Conservation (phyloP, 1,140 invertebrate genomes). For the Caenorhabditis inopinata region DNA sequence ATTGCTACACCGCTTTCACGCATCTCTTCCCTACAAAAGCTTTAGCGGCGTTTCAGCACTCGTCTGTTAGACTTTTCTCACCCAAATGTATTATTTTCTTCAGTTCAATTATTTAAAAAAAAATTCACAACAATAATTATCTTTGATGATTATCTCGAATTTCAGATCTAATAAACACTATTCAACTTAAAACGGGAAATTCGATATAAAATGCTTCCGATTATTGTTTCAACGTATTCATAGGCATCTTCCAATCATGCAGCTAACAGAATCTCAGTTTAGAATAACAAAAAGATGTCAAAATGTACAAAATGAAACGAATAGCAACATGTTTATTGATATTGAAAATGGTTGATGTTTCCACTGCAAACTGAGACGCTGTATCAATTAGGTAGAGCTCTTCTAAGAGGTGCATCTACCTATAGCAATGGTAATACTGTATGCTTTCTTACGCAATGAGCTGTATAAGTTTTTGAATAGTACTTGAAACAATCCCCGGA, state of each 20-base stretch:
- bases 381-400: too few relatives aligned
- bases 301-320: too few relatives aligned
- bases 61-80: constrained; percentile 12
- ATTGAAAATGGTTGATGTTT: too few relatives aligned
- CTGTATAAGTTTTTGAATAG: background rate
- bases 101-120: too few relatives aligned
- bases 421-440: constrained; percentile 7
- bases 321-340: too few relatives aligned
- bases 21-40: background rate
- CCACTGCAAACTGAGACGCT: too few relatives aligned
- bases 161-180: constrained; percentile 25
- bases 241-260: too few relatives aligned
- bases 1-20: constrained; percentile 8
- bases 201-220: too few relatives aligned
- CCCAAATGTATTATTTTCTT: constrained; percentile 27
- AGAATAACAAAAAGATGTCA: too few relatives aligned
- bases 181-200: background rate
- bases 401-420: too few relatives aligned
- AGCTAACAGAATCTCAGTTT: too few relatives aligned
- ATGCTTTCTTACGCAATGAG: background rate
- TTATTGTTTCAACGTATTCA: too few relatives aligned
- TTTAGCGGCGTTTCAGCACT: constrained; percentile 21
- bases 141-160: background rate
- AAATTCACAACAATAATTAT: background rate
- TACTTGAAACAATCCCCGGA: background rate